phyloP scores from a whole-genome alignment of 2,888 invertebrate genomes.

The Rhingia rostrata region DNA sequence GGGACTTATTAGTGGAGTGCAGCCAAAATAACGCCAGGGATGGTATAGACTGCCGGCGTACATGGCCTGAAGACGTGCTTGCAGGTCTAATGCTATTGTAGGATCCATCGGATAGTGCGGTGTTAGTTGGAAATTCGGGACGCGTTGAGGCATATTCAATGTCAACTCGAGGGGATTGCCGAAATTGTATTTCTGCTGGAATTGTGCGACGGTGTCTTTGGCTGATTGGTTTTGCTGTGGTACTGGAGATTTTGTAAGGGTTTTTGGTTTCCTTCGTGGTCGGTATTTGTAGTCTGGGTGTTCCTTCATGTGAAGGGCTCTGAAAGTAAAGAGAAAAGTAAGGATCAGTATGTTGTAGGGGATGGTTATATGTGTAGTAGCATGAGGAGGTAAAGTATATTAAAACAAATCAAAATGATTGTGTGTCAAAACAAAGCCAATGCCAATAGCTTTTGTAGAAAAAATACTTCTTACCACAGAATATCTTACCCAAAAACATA shows the following conservation, averaged over 20 bases:
- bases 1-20: slow-evolving; percentile 80
- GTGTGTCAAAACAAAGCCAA: no score
- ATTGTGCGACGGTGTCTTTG: slow-evolving; percentile 68
- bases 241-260: slow-evolving; percentile 87
- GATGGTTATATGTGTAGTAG: background rate
- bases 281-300: slow-evolving; percentile 96
- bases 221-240: slow-evolving; percentile 76
- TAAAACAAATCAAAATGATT: background rate
- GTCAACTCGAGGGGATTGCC: slow-evolving; percentile 81
- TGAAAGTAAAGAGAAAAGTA: slow-evolving; percentile 82
- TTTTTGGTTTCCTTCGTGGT: slow-evolving; percentile 93
- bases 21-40: slow-evolving; percentile 82
- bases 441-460: no score
- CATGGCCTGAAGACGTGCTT: slow-evolving; percentile 83
- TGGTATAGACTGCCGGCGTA: slow-evolving; percentile 82
- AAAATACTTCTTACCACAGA: no score
- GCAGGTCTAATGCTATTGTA: slow-evolving; percentile 82
- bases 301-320: slow-evolving; percentile 96
- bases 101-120: slow-evolving; percentile 82
- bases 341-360: background rate
- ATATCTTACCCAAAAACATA: no score
- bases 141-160: slow-evolving; percentile 79
- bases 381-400: background rate
- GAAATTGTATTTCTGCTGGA: slow-evolving; percentile 81
- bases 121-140: slow-evolving; percentile 76